Percentiles rank a stretch among this genome's conserved stretches.
These are phyloP conservation scores for Poecilia wingei DNA, from an alignment of 2,797 vertebrate genomes.

Conservation along the genomic window DNA sequence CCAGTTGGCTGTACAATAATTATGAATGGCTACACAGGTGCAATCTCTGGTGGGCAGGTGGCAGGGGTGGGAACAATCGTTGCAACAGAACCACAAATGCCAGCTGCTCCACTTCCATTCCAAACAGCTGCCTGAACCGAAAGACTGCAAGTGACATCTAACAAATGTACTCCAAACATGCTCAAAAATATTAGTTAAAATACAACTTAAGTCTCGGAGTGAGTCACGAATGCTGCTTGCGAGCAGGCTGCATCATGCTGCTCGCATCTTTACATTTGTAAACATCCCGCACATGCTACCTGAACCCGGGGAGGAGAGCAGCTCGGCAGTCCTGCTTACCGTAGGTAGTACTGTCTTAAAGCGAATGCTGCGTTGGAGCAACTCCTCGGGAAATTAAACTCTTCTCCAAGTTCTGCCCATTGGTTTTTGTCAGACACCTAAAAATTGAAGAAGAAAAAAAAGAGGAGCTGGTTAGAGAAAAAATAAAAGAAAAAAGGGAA, in stretches of 20 bases:
- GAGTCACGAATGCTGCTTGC: slow-evolving; percentile 13
- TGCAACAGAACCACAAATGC: slow-evolving; percentile 51
- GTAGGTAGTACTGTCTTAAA: slow-evolving; percentile 99
- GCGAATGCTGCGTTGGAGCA: slow-evolving; percentile 99
- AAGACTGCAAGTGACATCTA: slow-evolving; percentile 17
- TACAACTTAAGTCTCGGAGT: neutral
- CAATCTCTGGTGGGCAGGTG: slow-evolving; percentile 56
- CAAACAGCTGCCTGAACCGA: slow-evolving; percentile 59
- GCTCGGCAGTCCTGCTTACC: slow-evolving; percentile 85
- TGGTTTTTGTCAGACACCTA: slow-evolving; percentile 99
- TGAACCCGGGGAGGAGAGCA: slow-evolving; percentile 46
- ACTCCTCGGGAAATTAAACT: slow-evolving; percentile 98
- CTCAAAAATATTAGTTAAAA: neutral
- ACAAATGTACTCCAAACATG: slow-evolving; percentile 6
- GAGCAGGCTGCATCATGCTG: slow-evolving; percentile 40
- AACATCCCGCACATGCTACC: slow-evolving; percentile 84
- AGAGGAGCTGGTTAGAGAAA: slow-evolving; percentile 27
- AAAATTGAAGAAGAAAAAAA: slow-evolving; percentile 33
- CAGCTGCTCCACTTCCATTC: slow-evolving; percentile 45
- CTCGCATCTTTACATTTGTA: slow-evolving; percentile 72
- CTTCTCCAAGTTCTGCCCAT: slow-evolving; percentile 96
- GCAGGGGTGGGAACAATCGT: slow-evolving; percentile 42
- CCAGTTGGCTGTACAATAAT: slow-evolving; percentile 10
- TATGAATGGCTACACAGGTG: slow-evolving; percentile 33
- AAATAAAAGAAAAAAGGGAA: neutral